A percentile compares a stretch with the other conserved stretches of the same genome.
These are phyloP conservation scores for Scotopteryx bipunctaria DNA, from an alignment of 2,888 invertebrate species.

Conservation along the genomic window DNA sequence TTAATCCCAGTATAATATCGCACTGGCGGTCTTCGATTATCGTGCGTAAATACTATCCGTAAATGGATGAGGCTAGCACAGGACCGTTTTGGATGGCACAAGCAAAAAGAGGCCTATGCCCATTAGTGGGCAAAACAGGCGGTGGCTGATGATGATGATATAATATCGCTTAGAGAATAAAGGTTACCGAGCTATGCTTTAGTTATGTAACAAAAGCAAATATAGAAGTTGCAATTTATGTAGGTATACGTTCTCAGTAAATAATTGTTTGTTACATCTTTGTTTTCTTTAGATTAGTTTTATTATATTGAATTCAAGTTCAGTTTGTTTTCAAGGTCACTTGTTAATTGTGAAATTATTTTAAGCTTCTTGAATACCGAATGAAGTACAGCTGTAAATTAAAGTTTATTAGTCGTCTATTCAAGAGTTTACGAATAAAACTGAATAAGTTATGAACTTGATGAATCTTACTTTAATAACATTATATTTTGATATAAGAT, in stretches of 20 bases:
- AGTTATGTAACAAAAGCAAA: no score
- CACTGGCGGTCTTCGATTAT: neutral
- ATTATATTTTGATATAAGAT: no score
- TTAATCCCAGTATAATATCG: neutral
- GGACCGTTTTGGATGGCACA: no score
- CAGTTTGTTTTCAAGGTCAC: conserved; percentile 1
- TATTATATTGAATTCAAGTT: neutral
- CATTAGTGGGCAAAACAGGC: no score
- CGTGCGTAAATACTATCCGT: no score
- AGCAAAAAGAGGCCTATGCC: no score
- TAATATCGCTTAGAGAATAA: no score
- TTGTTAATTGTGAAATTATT: conserved; percentile 4
- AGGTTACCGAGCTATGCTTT: neutral
- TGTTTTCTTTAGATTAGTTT: neutral
- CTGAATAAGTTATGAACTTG: conserved; percentile 9
- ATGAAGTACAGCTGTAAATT: conserved; percentile 4
- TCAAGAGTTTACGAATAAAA: neutral
- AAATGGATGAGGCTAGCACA: no score
- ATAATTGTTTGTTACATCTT: neutral
- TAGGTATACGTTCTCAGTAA: neutral
- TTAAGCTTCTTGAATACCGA: conserved; percentile 11
- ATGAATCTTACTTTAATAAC: no score
- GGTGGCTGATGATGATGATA: no score
- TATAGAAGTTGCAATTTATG: no score
- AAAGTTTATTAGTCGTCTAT: conserved; percentile 14